Percentiles rank a stretch among this genome's conserved stretches.
Conservation (phyloP, 2,797 vertebrate genomes). For the Fistularia tabacaria region DNA sequence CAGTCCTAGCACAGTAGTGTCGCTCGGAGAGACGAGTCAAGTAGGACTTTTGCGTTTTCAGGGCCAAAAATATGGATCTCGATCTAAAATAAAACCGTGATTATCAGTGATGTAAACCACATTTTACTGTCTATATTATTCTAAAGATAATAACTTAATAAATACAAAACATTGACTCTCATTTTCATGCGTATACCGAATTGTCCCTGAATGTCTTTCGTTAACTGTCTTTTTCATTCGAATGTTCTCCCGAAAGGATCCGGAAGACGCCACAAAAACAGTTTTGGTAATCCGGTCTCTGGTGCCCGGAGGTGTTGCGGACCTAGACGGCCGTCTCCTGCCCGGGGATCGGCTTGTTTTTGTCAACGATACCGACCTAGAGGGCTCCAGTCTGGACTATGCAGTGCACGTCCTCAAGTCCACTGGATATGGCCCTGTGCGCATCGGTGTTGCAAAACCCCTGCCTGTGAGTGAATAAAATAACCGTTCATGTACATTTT, state of each 20-base stretch:
- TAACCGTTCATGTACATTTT: neutral
- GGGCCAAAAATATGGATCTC: conserved; percentile 1
- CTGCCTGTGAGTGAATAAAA: conserved; percentile 77
- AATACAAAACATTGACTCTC: neutral
- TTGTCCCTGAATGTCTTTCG: neutral
- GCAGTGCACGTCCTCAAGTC: conserved; percentile 91
- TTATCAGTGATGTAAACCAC: no score
- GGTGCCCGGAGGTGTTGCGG: conserved; percentile 87
- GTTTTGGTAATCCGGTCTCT: conserved; percentile 94
- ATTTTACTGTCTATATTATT: no score
- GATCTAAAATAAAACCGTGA: no score
- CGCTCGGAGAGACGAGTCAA: conserved; percentile 2
- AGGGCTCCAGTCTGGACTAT: conserved; percentile 86
- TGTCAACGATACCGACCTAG: conserved; percentile 84
- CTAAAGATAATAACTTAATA: no score
- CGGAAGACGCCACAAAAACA: conserved; percentile 84
- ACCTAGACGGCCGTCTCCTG: conserved; percentile 85
- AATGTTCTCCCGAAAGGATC: conserved; percentile 77
- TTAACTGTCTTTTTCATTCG: neutral
- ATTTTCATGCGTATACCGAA: neutral
- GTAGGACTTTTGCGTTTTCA: conserved; percentile 2
- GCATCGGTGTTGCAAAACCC: conserved; percentile 89
- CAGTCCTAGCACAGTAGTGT: conserved; percentile 41
- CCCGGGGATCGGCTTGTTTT: conserved; percentile 94
- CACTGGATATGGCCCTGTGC: conserved; percentile 79